A percentile compares a stretch with the other conserved stretches of the same genome.
These are phyloP conservation scores for Luscinia luscinia DNA, from an alignment of 2,797 vertebrate genomes.

Conservation along the genomic window DNA sequence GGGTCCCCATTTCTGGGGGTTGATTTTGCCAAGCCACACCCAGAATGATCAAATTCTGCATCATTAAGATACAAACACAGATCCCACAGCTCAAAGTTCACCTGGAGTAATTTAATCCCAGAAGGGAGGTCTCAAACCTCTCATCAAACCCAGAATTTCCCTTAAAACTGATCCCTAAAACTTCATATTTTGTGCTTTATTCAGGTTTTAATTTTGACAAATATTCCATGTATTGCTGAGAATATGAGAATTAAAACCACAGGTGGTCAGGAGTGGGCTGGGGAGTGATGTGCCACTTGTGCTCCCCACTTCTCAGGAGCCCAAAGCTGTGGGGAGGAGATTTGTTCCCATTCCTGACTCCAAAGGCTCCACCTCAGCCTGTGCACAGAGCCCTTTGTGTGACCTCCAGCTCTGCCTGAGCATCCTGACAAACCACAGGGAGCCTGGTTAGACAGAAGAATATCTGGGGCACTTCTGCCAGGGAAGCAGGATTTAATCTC, in stretches of 20 bases:
- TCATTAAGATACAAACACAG: neutral
- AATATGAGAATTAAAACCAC: neutral
- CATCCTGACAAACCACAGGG: neutral
- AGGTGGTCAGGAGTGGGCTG: neutral
- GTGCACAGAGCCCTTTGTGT: neutral
- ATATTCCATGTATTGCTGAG: neutral
- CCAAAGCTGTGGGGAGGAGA: neutral
- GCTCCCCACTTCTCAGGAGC: neutral
- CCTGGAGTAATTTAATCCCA: neutral
- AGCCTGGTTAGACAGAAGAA: neutral
- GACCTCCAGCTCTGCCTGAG: conserved; percentile 10
- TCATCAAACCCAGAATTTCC: neutral
- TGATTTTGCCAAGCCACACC: neutral
- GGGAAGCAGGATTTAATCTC: neutral
- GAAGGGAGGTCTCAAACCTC: neutral
- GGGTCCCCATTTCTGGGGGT: neutral
- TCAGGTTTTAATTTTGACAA: neutral
- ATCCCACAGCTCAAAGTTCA: neutral
- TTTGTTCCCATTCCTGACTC: neutral
- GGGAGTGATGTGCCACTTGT: neutral
- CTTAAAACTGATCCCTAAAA: neutral
- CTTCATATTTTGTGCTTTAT: neutral
- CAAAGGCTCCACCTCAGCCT: neutral
- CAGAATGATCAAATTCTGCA: neutral
- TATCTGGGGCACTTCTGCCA: neutral